Evolutionary conservation across 2,888 invertebrate genomes (phyloP).

Genomic region (Hirudinaria manillensis): DNA sequence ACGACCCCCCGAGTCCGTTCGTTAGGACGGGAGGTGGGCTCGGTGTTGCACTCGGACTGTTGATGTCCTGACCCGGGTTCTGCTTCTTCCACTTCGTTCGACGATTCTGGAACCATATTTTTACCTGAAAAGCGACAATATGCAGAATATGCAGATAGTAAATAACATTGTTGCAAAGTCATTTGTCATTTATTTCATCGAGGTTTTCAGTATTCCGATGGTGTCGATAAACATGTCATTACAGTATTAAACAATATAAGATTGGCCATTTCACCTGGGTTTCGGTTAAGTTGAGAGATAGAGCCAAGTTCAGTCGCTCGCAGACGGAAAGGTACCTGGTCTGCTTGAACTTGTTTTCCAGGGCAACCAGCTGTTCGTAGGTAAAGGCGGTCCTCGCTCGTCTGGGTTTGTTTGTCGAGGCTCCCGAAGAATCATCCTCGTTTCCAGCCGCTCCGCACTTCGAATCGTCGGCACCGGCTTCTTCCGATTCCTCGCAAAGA

Average conservation of each 20-base stretch:
- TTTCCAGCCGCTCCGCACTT: neutral
- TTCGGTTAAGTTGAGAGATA: constrained; percentile 88
- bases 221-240: too few relatives aligned
- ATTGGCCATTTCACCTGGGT: constrained; percentile 73
- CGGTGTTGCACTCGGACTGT: constrained; percentile 45
- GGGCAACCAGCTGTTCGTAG: constrained; percentile 87
- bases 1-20: neutral
- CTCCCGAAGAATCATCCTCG: neutral
- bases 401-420: constrained; percentile 63
- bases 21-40: neutral
- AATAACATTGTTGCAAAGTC: too few relatives aligned
- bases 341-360: constrained; percentile 98
- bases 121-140: constrained; percentile 59
- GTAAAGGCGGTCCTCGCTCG: constrained; percentile 94
- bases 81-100: constrained; percentile 99
- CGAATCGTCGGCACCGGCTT: neutral
- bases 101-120: constrained; percentile 62
- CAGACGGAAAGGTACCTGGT: constrained; percentile 89
- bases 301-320: constrained; percentile 87
- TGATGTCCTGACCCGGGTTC: constrained; percentile 93
- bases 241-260: too few relatives aligned
- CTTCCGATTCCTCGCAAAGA: neutral
- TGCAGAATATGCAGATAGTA: too few relatives aligned
- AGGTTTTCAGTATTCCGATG: neutral
- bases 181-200: neutral